Percentiles rank a stretch among this genome's conserved stretches.
Evolutionary conservation across 2,888 invertebrate genomes (phyloP).

Genomic region (Chymomyza fuscimana): DNA sequence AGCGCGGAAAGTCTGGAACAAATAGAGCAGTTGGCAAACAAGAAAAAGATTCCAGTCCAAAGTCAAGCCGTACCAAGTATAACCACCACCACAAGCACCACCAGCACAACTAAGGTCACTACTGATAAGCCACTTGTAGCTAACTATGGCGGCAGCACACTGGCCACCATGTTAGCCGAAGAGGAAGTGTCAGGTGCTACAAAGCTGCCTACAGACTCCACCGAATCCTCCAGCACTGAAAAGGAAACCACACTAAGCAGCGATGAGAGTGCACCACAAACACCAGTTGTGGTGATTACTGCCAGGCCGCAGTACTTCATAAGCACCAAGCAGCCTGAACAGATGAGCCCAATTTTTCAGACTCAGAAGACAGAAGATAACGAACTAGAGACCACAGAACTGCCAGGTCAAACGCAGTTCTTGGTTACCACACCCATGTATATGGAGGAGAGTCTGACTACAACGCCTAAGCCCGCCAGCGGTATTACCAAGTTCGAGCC

Average conservation of each 20-base stretch:
- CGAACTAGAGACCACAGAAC: slow-evolving; percentile 56
- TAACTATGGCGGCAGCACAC: slow-evolving; percentile 57
- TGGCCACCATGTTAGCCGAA: slow-evolving; percentile 56
- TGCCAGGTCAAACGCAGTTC: slow-evolving; percentile 50
- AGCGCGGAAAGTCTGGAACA: slow-evolving; percentile 48
- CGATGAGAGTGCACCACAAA: slow-evolving; percentile 46
- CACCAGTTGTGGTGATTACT: slow-evolving; percentile 60
- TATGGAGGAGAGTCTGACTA: slow-evolving; percentile 32
- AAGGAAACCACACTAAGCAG: slow-evolving; percentile 43
- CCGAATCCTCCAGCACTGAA: slow-evolving; percentile 27
- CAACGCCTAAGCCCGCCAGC: slow-evolving; percentile 26
- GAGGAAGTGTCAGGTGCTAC: slow-evolving; percentile 39
- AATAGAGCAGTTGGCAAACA: slow-evolving; percentile 48
- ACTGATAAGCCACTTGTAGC: slow-evolving; percentile 42
- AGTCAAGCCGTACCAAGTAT: slow-evolving; percentile 12
- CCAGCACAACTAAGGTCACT: slow-evolving; percentile 24
- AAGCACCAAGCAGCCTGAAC: slow-evolving; percentile 34
- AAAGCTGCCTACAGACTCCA: slow-evolving; percentile 37
- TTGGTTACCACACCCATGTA: slow-evolving; percentile 57
- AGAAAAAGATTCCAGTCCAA: slow-evolving; percentile 41
- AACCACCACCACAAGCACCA: background rate
- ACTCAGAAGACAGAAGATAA: slow-evolving; percentile 18
- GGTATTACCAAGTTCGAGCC: slow-evolving; percentile 56
- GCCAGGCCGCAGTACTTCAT: slow-evolving; percentile 58
- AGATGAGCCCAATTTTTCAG: slow-evolving; percentile 20